phyloP scores from a whole-genome alignment of 1,140 invertebrate genomes.

The Batillaria attramentaria region DNA sequence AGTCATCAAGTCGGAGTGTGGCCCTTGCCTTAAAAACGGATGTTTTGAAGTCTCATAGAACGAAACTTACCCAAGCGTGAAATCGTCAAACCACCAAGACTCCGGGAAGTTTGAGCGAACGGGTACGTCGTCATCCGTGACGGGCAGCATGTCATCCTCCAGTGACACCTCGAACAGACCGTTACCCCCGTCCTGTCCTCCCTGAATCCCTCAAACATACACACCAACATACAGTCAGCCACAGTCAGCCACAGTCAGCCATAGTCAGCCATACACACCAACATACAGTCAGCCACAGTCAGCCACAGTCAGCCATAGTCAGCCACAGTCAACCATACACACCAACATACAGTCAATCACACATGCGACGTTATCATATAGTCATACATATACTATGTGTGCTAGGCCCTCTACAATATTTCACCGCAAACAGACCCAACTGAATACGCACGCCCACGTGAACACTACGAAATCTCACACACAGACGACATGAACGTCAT shows the following conservation, averaged over 20 bases:
- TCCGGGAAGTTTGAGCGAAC: slow-evolving; percentile 65
- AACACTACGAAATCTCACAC: too few species aligned
- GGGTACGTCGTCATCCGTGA: slow-evolving; percentile 30
- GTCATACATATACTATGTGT: too few species aligned
- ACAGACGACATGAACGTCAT: too few species aligned
- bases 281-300: neutral
- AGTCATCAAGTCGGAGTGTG: too few species aligned
- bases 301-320: neutral
- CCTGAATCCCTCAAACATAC: slow-evolving; percentile 35
- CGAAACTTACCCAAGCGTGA: slow-evolving; percentile 53
- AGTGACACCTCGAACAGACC: slow-evolving; percentile 31
- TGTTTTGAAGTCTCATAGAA: too few species aligned
- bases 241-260: too few species aligned
- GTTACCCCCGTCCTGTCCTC: neutral
- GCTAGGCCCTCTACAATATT: too few species aligned
- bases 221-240: slow-evolving; percentile 27
- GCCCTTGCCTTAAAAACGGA: too few species aligned
- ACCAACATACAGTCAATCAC: neutral
- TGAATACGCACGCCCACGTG: too few species aligned
- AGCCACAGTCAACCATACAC: neutral
- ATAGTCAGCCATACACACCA: neutral
- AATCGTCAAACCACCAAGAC: slow-evolving; percentile 67
- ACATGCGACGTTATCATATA: too few species aligned
- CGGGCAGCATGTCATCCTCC: slow-evolving; percentile 38
- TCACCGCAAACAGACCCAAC: too few species aligned